Conservation (phyloP, 2,113 vertebrate genomes). For the Ifrita kowaldi region DNA sequence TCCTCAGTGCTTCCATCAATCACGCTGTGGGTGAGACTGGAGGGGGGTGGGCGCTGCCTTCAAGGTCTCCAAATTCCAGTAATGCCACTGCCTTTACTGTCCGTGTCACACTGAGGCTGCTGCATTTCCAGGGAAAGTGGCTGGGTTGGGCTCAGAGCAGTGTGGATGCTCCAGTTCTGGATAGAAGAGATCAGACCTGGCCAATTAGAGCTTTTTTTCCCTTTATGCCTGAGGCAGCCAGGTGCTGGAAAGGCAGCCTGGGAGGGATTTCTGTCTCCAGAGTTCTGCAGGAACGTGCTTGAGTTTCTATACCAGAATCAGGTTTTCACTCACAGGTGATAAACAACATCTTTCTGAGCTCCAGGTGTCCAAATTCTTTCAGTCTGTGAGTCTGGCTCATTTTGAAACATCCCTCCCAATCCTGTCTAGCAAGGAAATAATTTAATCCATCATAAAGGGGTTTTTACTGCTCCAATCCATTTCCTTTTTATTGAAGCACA, state of each 20-base stretch:
- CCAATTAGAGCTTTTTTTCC: neutral
- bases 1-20: neutral
- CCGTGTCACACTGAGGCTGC: neutral
- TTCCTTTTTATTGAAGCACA: neutral
- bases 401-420: neutral
- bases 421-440: neutral
- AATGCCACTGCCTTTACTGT: neutral
- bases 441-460: neutral
- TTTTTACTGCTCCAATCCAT: neutral
- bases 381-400: neutral
- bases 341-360: neutral
- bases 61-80: neutral
- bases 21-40: rapidly evolving
- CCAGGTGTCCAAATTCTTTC: neutral
- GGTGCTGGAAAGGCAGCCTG: neutral
- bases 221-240: rapidly evolving
- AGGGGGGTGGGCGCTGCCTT: neutral
- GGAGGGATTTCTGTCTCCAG: neutral
- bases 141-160: neutral
- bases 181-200: neutral
- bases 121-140: neutral
- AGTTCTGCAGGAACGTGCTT: neutral
- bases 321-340: neutral
- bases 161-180: rapidly evolving
- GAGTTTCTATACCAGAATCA: neutral